Conservation (phyloP, 92 coral and sea anemone genomes). For the Meandrina meandrites region DNA sequence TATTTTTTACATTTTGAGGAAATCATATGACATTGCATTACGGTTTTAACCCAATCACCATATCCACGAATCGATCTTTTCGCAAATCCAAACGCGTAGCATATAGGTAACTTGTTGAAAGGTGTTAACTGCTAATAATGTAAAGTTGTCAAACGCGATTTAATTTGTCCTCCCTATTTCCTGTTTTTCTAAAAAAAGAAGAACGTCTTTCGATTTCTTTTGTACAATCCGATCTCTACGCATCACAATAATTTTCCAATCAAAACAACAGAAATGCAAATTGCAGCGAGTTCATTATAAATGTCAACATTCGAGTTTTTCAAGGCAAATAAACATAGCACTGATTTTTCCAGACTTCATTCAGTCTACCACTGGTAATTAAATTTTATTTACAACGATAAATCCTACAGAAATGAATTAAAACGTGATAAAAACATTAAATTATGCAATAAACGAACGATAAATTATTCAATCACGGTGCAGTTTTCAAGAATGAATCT, state of each 20-base stretch:
- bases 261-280: slow-evolving; percentile 20
- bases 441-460: not conserved
- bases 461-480: not conserved
- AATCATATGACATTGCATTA: not conserved
- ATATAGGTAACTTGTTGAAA: not conserved
- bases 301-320: not conserved
- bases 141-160: not conserved
- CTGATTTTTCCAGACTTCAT: not conserved
- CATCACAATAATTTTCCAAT: not conserved
- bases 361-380: not conserved
- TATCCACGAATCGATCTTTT: not conserved
- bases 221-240: not conserved
- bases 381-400: not conserved
- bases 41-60: not conserved
- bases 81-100: not conserved
- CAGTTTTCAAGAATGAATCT: not conserved
- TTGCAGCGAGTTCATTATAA: not conserved
- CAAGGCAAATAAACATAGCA: not conserved
- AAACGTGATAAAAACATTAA: not conserved
- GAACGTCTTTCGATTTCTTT: not conserved
- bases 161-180: not conserved
- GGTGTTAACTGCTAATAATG: not conserved
- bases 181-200: not conserved
- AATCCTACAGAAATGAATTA: not conserved
- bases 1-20: too few relatives aligned